Conservation (phyloP, 2,888 invertebrate genomes). For the Branchipolynoe longqiensis region DNA sequence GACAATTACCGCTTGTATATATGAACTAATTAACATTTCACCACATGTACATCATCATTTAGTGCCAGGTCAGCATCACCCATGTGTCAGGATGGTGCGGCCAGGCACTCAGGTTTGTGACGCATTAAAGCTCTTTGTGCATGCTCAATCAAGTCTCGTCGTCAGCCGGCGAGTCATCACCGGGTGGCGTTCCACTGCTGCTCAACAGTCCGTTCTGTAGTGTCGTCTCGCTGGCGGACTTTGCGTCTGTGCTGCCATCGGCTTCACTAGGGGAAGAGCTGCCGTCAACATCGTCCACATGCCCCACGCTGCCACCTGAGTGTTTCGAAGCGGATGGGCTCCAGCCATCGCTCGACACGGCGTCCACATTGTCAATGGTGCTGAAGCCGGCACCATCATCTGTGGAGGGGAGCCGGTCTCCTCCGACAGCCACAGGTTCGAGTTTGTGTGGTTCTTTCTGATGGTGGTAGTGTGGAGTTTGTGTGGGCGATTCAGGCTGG, state of each 20-base stretch:
- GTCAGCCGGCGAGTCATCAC: conserved; percentile 13
- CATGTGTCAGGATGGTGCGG: not conserved
- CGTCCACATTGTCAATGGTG: conserved; percentile 52
- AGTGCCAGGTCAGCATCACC: not conserved
- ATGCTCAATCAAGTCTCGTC: conserved; percentile 44
- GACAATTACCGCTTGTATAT: conserved; percentile 4
- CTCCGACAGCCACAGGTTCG: not conserved
- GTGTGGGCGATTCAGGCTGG: conserved; percentile 35
- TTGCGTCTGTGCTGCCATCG: conserved; percentile 41
- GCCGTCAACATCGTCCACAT: conserved; percentile 39
- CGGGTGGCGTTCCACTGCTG: not conserved
- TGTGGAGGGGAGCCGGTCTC: conserved; percentile 24
- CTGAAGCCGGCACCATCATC: conserved; percentile 35
- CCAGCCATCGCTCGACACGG: conserved; percentile 56
- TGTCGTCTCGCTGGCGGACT: not conserved
- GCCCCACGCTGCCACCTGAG: conserved; percentile 15
- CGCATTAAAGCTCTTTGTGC: not conserved
- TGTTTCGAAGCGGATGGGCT: conserved; percentile 53
- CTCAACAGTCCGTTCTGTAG: conserved; percentile 26
- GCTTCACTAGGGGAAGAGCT: conserved; percentile 9
- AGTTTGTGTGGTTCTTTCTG: conserved; percentile 1
- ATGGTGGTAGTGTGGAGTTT: conserved; percentile 44
- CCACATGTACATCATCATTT: conserved; percentile 22
- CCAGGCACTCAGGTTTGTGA: not conserved
- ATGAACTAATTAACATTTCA: not conserved